Conservation (phyloP, 2,797 vertebrate species). For the Sparus aurata region DNA sequence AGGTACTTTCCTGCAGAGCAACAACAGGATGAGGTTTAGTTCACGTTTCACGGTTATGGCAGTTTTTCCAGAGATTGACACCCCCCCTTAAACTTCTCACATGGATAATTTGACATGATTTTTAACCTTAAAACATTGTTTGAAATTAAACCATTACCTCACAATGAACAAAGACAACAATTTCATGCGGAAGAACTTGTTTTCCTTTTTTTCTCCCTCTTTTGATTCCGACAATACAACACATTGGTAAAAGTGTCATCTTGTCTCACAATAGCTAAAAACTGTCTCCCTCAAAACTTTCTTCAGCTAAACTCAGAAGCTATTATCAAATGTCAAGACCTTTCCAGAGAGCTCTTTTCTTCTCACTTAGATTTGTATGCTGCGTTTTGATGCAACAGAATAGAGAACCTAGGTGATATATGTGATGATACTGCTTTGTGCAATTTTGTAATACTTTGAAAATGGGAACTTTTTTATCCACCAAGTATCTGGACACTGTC, state of each 20-base stretch:
- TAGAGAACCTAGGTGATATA: neutral
- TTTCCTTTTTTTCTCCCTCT: neutral
- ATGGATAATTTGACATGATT: no score
- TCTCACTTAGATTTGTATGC: neutral
- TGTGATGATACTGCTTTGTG: no score
- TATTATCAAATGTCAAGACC: neutral
- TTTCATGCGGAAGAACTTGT: neutral
- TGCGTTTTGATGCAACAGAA: no score
- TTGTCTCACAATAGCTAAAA: no score
- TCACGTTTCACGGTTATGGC: no score
- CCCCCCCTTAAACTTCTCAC: neutral
- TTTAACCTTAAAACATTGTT: neutral
- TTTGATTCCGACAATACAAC: no score
- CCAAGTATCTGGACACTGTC: no score
- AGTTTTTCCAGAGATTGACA: neutral
- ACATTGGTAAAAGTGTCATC: no score
- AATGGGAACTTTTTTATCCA: no score
- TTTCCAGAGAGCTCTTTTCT: neutral
- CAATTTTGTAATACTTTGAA: no score
- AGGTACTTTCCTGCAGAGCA: conserved; percentile 92
- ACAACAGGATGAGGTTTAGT: conserved; percentile 4
- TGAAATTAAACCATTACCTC: neutral
- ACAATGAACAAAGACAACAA: neutral
- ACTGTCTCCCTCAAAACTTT: no score
- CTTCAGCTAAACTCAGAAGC: neutral